Conservation (phyloP, 2,888 invertebrate genomes). For the Caenorhabditis sp. region DNA sequence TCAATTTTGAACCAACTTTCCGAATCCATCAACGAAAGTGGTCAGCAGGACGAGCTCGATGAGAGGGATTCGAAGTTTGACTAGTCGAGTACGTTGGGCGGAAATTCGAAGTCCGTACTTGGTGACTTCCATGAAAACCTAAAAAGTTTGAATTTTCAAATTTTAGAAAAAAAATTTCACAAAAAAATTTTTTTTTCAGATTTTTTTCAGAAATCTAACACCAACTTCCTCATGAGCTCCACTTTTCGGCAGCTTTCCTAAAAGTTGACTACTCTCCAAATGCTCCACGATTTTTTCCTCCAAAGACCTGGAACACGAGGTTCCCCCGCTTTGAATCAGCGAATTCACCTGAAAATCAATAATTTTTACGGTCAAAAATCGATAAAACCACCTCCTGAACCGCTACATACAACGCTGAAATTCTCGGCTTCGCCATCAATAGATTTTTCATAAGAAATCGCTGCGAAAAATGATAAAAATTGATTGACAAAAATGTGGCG, state of each 20-base stretch:
- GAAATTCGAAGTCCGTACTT: constrained; percentile 63
- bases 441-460: neutral
- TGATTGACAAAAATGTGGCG: neutral
- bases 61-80: constrained; percentile 56
- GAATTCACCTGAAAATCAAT: constrained; percentile 32
- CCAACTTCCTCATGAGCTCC: neutral
- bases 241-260: constrained; percentile 47
- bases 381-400: constrained; percentile 26
- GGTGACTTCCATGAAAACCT: constrained; percentile 58
- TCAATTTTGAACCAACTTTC: constrained; percentile 57
- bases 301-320: constrained; percentile 36
- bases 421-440: constrained; percentile 24
- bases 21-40: constrained; percentile 62
- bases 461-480: neutral
- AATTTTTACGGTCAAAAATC: neutral
- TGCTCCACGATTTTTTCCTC: constrained; percentile 64
- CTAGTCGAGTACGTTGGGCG: constrained; percentile 23
- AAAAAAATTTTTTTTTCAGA: neutral
- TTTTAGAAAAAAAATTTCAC: neutral
- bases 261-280: constrained; percentile 64
- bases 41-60: constrained; percentile 53
- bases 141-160: constrained; percentile 7
- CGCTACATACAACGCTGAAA: constrained; percentile 42
- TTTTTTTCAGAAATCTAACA: no score
- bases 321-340: constrained; percentile 15